Base-by-base conservation (phyloP, 2,113 vertebrate species). In the Aspidoscelis tigris region DNA sequence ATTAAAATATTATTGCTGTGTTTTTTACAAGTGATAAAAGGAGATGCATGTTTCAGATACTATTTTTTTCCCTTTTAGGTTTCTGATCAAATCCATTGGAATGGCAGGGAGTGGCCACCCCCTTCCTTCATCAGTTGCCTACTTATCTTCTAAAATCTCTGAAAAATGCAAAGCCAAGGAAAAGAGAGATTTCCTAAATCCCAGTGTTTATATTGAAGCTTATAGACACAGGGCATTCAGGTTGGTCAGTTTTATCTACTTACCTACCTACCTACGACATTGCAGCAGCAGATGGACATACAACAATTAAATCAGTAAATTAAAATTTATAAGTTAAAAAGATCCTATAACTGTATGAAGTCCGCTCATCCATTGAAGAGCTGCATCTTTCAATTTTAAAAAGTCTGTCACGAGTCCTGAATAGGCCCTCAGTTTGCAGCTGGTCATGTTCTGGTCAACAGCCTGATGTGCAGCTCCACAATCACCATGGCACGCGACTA, bases 11-110 rank as follows among this genome's bases (percentile, higher is more conserved):
- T 21, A 1, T 53, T 81, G 18, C 18, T 70, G 10, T 39, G 14
- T 18, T 12, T 55, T 58, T 41, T 58, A 39, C 24, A 24, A 22
- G 43, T 76, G 26, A 50, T 24, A 72, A 84, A 43, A 33, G 43
- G 33, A 71, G 11, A 18, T 11, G 18, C 21, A 0, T 44, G 53
- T 24, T 21, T 84, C 68, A n/a, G n/a, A n/a, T n/a, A n/a, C n/a
- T n/a, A n/a, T 43, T 50, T 75, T 10, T 65, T 10, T 55, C 89
- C 65, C 80, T 76, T 14, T 75, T 82, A 97, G 96, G 92, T 97
- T 96, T 92, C 93, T 97, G 88, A 77, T 96, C 26, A 97, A 97
- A 88, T 96, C 65, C 93, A 95, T 93, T 86, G 88, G 39, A 80
- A 90, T 88, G 84, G 84, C 81, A 85, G 89, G 86, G 4, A 0